Evolutionary conservation across 2,888 invertebrate species (phyloP).

Genomic region (Thereva nobilitata): DNA sequence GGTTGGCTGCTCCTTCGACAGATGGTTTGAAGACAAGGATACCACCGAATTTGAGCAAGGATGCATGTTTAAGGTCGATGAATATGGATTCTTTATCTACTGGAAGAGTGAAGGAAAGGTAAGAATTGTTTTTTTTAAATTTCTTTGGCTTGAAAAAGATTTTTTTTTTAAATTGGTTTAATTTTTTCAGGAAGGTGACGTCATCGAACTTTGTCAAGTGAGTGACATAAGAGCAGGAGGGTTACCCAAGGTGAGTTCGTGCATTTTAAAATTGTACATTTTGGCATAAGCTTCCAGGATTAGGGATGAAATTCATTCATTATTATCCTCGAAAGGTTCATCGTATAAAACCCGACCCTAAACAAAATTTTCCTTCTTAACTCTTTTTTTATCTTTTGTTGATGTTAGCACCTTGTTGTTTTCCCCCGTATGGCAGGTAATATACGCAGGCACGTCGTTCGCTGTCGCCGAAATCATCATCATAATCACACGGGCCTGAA

Average conservation of each 20-base stretch:
- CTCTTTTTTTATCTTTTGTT: no score
- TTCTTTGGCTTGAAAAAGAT: background rate
- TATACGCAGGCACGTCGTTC: no score
- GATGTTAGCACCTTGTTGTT: no score
- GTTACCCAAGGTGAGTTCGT: constrained; percentile 77
- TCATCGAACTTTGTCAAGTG: constrained; percentile 97
- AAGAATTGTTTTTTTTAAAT: constrained; percentile 48
- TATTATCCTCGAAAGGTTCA: no score
- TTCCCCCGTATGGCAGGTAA: no score
- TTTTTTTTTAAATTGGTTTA: constrained; percentile 29
- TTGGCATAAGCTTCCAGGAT: no score
- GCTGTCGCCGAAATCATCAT: no score
- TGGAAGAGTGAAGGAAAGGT: constrained; percentile 98
- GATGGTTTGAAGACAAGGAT: constrained; percentile 98
- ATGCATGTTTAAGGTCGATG: constrained; percentile 92
- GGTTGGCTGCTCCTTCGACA: constrained; percentile 88
- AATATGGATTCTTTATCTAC: constrained; percentile 97
- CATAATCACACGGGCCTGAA: background rate
- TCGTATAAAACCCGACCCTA: no score
- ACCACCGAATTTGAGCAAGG: constrained; percentile 85
- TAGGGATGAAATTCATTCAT: no score
- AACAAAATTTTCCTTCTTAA: no score
- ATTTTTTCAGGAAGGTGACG: constrained; percentile 90
- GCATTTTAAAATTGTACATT: background rate
- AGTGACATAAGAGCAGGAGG: constrained; percentile 95